Evolutionary conservation across 2,888 invertebrate genomes (phyloP), one percentile per base, ranked within the genome.

Genomic region (Drymonia ruficornis): DNA sequence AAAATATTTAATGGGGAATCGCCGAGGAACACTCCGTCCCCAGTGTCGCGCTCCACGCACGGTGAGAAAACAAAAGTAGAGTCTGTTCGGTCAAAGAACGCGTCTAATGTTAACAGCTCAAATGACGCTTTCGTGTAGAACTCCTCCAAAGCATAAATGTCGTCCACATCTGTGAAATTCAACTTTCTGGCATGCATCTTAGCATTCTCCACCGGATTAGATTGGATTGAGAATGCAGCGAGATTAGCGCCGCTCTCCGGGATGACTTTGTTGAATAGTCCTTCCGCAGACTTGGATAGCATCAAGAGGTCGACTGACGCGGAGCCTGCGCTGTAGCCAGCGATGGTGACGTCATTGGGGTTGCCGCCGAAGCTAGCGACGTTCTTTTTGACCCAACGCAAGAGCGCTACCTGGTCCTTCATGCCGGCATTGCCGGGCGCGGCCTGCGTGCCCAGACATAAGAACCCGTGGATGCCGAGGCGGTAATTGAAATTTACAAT

Each of bases 301-400:
- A 75, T 67, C 3, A 83, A 55, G 3, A 83, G 66, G 42, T 80
- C 81, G 0, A 79, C 77, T 1, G 83, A 50, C 0, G 76, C 60
- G 0, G 78, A 66, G 3, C 86, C 84, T 3, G 85, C 80, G 48
- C 85, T 84, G 29, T 58, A 78, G 0, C 86, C 85, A 9, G 55
- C 49, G 16, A 85, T 56, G 0, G 82, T 83, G 1, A 86, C 72
- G 28, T 84, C 83, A 36, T 78, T 49, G 13, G 84, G 78, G 47
- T 83, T 81, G 0, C 84, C 84, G 3, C 83, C 81, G 53, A 81
- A 85, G n/a, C 53, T 61, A 0, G 67, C 80, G 31, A 85, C 82
- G 53, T 85, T 83, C 16, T 65, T 63, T 38, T 78, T 63, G 1
- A 80, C 78, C 80, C 56, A 57, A 11, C 68, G 63, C 8, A 77